Evolutionary conservation across 1,140 invertebrate species (phyloP).

Genomic region (Pogonus chalceus): DNA sequence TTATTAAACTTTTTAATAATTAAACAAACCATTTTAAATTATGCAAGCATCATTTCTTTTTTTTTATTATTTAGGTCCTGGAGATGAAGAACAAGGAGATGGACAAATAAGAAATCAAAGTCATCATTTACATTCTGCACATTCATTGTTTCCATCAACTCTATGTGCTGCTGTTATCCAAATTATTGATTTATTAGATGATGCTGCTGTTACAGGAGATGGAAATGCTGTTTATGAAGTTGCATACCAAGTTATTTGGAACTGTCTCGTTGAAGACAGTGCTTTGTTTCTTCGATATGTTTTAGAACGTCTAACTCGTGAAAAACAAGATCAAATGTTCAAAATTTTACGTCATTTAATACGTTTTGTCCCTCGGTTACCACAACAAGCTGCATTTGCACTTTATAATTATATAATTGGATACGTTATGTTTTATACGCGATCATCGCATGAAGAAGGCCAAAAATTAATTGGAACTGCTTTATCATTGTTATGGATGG

Average conservation of each 20-base stretch:
- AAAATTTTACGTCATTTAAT: slow-evolving; percentile 87
- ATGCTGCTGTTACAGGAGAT: slow-evolving; percentile 89
- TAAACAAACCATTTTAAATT: too few relatives aligned
- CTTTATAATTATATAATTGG: slow-evolving; percentile 99
- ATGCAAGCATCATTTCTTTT: too few relatives aligned
- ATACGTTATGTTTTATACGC: slow-evolving; percentile 98
- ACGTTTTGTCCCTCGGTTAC: slow-evolving; percentile 83
- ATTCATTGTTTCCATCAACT: slow-evolving; percentile 92
- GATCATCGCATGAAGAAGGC: slow-evolving; percentile 87
- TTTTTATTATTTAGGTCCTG: slow-evolving; percentile 13
- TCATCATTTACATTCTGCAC: slow-evolving; percentile 79
- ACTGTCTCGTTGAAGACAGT: slow-evolving; percentile 95
- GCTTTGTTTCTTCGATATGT: slow-evolving; percentile 93
- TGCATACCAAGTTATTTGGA: slow-evolving; percentile 91
- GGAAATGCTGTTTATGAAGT: slow-evolving; percentile 85
- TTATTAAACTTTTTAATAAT: too few relatives aligned
- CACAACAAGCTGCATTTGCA: slow-evolving; percentile 96
- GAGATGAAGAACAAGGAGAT: slow-evolving; percentile 60
- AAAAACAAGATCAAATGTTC: slow-evolving; percentile 93
- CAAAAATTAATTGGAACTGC: slow-evolving; percentile 86
- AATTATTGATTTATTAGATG: slow-evolving; percentile 91
- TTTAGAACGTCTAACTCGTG: slow-evolving; percentile 88
- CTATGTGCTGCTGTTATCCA: slow-evolving; percentile 90
- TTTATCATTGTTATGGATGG: slow-evolving; percentile 93
- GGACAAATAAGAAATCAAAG: slow-evolving; percentile 53